Evolutionary conservation across 2,113 vertebrate genomes (phyloP).

Genomic region (Boleophthalmus pectinirostris): DNA sequence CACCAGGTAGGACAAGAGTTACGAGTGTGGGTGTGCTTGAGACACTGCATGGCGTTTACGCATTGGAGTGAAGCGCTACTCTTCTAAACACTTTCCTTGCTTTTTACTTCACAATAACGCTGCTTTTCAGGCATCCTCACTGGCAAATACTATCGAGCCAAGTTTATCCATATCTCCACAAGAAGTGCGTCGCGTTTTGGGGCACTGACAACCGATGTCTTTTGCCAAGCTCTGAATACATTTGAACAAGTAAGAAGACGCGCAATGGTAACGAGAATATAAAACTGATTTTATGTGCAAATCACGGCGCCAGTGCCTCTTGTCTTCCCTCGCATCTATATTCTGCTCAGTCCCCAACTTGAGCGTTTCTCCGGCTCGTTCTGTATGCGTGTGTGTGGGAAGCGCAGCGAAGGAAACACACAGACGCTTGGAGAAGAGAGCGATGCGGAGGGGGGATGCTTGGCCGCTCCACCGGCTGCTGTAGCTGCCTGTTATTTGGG

Average conservation of each 20-base stretch:
- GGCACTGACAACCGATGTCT: not conserved
- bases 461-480: constrained; percentile 37
- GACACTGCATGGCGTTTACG: not conserved
- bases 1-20: constrained; percentile 87
- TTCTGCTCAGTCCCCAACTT: constrained; percentile 81
- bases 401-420: constrained; percentile 30
- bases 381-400: constrained; percentile 26
- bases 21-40: not conserved
- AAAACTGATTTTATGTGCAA: constrained; percentile 47
- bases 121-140: constrained; percentile 5
- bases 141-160: constrained; percentile 2
- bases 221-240: not conserved
- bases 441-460: constrained; percentile 23
- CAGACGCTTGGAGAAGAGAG: constrained; percentile 24
- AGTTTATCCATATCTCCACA: constrained; percentile 20
- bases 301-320: constrained; percentile 61
- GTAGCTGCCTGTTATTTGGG: constrained; percentile 29
- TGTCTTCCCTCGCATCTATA: constrained; percentile 76
- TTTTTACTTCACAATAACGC: not conserved
- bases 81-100: not conserved
- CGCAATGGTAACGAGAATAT: constrained; percentile 20
- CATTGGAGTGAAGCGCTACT: not conserved
- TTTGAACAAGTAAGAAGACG: not conserved
- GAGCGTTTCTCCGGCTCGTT: constrained; percentile 72
- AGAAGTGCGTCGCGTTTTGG: constrained; percentile 22